phyloP scores from a whole-genome alignment of 2,888 invertebrate species.

The Bugula neritina region DNA sequence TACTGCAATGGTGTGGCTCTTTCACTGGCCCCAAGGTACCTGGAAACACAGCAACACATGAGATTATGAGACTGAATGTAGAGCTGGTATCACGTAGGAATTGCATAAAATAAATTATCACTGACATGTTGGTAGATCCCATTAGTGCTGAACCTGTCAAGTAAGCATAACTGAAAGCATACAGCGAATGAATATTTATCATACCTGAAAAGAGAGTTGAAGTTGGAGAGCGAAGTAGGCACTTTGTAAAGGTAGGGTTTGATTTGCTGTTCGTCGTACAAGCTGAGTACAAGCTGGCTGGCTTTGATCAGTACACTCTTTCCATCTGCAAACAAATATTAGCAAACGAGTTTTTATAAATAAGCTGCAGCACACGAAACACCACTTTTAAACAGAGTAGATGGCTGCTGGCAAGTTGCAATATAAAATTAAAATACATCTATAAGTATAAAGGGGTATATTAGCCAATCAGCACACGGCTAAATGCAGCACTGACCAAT shows the following conservation, averaged over 20 bases:
- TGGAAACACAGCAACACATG: background rate
- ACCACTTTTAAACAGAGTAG: background rate
- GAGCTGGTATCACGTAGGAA: too few species aligned
- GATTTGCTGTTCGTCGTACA: conserved; percentile 37
- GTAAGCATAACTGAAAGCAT: background rate
- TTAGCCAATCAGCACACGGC: background rate
- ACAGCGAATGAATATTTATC: background rate
- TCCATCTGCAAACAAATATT: background rate
- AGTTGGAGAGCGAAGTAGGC: conserved; percentile 36
- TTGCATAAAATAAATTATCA: too few species aligned
- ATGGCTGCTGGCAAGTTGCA: background rate
- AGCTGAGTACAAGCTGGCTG: conserved; percentile 34
- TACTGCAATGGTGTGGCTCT: conserved; percentile 35
- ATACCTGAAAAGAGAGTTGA: conserved; percentile 33
- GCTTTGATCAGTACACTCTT: background rate
- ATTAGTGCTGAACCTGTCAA: too few species aligned
- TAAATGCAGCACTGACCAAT: conserved; percentile 4
- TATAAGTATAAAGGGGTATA: background rate
- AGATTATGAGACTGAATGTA: too few species aligned
- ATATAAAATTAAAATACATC: background rate
- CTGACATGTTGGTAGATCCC: too few species aligned
- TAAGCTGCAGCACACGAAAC: too few species aligned
- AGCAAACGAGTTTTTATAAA: too few species aligned
- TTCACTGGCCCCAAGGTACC: conserved; percentile 33
- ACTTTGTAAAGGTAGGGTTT: conserved; percentile 34